phyloP scores from a whole-genome alignment of 2,113 vertebrate genomes.

The Scolopax mira region DNA sequence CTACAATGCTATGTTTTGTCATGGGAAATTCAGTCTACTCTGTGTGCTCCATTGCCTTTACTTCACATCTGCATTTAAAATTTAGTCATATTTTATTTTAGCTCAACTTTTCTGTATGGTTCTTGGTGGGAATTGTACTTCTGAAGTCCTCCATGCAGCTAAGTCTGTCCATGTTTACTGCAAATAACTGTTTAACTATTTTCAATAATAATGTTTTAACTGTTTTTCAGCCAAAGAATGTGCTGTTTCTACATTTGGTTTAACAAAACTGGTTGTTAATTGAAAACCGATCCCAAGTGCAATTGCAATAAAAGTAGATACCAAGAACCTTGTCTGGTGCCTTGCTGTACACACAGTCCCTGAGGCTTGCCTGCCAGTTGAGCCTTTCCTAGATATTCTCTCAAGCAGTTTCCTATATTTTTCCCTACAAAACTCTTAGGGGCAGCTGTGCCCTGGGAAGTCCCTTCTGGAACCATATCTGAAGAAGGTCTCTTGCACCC shows the following conservation, averaged over 20 bases:
- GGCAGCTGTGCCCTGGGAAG: not conserved
- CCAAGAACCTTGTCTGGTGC: not conserved
- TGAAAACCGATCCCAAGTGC: not conserved
- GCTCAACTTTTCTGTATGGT: not conserved
- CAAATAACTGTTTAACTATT: not conserved
- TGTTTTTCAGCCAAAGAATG: not conserved
- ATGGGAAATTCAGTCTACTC: not conserved
- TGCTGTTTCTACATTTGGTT: not conserved
- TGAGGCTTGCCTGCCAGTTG: not conserved
- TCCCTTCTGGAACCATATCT: not conserved
- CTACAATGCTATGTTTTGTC: not conserved
- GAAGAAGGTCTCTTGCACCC: not conserved
- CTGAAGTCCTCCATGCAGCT: fast-evolving
- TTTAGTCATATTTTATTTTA: not conserved
- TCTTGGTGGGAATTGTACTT: not conserved
- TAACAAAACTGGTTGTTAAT: not conserved
- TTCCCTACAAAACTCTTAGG: not conserved
- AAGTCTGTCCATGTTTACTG: not conserved
- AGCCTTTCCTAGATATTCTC: too few species aligned
- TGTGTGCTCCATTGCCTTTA: not conserved
- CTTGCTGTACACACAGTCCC: not conserved
- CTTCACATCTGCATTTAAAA: not conserved
- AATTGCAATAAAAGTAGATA: not conserved
- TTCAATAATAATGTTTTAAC: not conserved
- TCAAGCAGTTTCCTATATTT: too few species aligned